Percentiles rank a stretch among this genome's conserved stretches.
Conservation (phyloP, 2,113 vertebrate species). For the human (Homo sapiens) region DNA sequence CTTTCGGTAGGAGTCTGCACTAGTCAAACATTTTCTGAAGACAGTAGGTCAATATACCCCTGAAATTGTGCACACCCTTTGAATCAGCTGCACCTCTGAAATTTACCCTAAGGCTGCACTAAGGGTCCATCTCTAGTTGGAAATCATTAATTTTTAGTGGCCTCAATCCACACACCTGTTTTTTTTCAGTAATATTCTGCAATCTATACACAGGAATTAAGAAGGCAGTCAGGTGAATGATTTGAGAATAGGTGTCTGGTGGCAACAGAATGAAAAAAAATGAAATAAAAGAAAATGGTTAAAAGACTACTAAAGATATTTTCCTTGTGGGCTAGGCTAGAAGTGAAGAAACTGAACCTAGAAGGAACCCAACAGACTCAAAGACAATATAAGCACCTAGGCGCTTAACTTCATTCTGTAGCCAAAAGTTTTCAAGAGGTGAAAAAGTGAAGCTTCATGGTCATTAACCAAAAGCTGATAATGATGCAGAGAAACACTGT, state of each 20-base stretch:
- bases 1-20: neutral
- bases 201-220: neutral
- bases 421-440: neutral
- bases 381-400: neutral
- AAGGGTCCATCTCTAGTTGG: neutral
- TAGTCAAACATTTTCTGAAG: neutral
- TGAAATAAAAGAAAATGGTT: neutral
- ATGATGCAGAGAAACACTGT: neutral
- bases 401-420: neutral
- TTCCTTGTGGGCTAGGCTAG: neutral
- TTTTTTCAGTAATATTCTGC: neutral
- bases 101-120: neutral
- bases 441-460: neutral
- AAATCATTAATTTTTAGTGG: slow-evolving; percentile 10
- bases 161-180: neutral
- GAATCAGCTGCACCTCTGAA: neutral
- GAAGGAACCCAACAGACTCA: neutral
- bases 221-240: neutral
- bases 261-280: neutral
- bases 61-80: neutral
- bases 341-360: neutral
- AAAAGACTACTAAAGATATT: too few species aligned
- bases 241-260: neutral
- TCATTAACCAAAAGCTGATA: neutral
- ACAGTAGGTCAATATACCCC: neutral